These are phyloP conservation scores for Dendroctonus ponderosae DNA, from an alignment of 1,140 invertebrate genomes.

Conservation along the genomic window DNA sequence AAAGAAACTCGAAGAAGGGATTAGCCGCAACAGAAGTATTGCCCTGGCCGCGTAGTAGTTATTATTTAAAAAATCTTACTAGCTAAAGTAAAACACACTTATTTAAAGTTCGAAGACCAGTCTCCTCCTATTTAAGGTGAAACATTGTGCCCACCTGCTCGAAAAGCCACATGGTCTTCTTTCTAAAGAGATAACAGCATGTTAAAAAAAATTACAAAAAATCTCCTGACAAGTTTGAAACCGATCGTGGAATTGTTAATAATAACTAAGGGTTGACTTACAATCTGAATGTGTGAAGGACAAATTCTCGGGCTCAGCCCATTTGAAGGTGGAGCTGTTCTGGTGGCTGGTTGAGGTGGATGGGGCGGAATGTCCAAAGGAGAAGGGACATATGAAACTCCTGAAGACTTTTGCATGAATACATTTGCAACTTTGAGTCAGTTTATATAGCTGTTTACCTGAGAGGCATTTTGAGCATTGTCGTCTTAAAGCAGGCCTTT, in stretches of 20 bases:
- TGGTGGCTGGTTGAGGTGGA: slow-evolving; percentile 46
- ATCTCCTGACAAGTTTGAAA: too few species aligned
- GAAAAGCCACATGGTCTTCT: not conserved
- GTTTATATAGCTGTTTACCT: slow-evolving; percentile 3
- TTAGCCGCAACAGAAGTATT: too few species aligned
- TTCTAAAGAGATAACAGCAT: not conserved
- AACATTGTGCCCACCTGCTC: not conserved
- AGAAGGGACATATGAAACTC: slow-evolving; percentile 44
- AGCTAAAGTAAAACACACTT: too few species aligned
- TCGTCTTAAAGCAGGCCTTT: slow-evolving; percentile 61
- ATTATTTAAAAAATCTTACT: too few species aligned
- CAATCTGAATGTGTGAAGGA: slow-evolving; percentile 38
- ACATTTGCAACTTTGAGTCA: not conserved
- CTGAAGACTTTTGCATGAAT: slow-evolving; percentile 4
- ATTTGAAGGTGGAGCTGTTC: slow-evolving; percentile 43
- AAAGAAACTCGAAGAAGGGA: too few species aligned
- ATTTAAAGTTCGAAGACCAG: not conserved
- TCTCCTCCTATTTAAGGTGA: not conserved
- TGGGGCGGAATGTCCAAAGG: slow-evolving; percentile 45
- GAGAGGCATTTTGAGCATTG: slow-evolving; percentile 66
- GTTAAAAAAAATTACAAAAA: too few species aligned
- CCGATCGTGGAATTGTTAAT: not conserved
- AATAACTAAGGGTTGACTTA: slow-evolving; percentile 15
- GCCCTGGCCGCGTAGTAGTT: too few species aligned
- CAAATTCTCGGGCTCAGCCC: slow-evolving; percentile 35